Base-by-base conservation (phyloP, 2,888 invertebrate genomes). In the Sturmia bella region DNA sequence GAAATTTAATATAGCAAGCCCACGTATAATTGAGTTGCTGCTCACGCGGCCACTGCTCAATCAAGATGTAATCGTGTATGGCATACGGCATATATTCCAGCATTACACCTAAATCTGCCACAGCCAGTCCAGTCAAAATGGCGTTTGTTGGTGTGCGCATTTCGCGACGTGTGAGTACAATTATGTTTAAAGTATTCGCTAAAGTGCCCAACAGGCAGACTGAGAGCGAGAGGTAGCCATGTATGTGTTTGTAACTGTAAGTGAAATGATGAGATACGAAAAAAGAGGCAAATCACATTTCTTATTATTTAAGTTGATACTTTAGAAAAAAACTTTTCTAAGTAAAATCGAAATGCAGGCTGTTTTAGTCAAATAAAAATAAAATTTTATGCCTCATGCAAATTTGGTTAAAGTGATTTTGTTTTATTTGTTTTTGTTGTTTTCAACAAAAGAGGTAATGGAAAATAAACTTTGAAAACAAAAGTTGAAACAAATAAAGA, bases 61-160 rank as follows among this genome's bases (percentile, higher is more conserved):
- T 86, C 85, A 94, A 93, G 78, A 96, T 93, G 87, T 95, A 95
- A 89, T 94, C 94, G 89, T 97, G 96, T 59, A 95, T 93, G 3
- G 96, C 95, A 90, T 96, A 98, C 0, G 98, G 98, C 82, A 98
- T 95, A 90, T 98, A 98, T 87, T 97, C 97, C 87, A 98, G 92
- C 95, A 98, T 98, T 19, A 98, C 98, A 21, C 97, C 92, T 27
- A 98, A 93, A 89, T 98, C 98, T 13, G 98, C 97, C 9, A 98
- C 94, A 0, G 98, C 98, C 41, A 97, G 92, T 9, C 96, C 96
- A 0, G 97, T 97, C 41, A 98, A 93, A 76, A 98, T 97, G 61
- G 96, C 94, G 91, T 98, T 98, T 19, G 97, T 98, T 3, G 98
- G 95, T 77, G 97, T 96, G 83, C 93, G 92, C 97, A 98, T 98